Percentiles rank a stretch among this genome's conserved stretches.
phyloP scores from a whole-genome alignment of 2,113 vertebrate genomes.

The Saccopteryx bilineata region DNA sequence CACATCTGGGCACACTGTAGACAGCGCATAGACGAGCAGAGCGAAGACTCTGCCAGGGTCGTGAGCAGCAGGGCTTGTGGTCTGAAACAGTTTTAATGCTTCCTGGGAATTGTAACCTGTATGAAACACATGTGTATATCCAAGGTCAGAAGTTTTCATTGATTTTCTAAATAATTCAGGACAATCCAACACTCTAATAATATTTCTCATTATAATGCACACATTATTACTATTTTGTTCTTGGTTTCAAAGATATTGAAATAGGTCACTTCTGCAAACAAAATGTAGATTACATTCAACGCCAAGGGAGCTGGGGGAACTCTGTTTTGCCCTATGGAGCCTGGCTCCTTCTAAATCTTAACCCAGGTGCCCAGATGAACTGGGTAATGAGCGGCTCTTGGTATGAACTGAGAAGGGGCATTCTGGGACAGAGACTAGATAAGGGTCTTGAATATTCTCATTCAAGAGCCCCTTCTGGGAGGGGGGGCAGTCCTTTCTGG shows the following conservation, averaged over 20 bases:
- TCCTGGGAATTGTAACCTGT: background rate
- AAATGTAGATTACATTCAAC: accelerated
- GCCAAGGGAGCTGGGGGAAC: background rate
- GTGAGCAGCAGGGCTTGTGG: background rate
- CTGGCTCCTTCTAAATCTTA: background rate
- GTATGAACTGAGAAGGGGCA: background rate
- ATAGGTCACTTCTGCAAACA: background rate
- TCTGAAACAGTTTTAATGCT: background rate
- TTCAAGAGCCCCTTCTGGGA: background rate
- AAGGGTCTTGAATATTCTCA: background rate
- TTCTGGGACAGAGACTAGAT: background rate
- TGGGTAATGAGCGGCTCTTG: background rate
- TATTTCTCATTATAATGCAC: background rate
- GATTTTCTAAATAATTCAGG: background rate
- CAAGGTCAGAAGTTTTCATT: background rate
- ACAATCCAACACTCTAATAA: background rate
- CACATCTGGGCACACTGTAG: background rate
- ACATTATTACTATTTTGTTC: background rate
- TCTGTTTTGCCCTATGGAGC: accelerated
- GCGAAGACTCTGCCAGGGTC: no score
- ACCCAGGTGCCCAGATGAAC: accelerated
- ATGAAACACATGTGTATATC: background rate
- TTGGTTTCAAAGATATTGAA: background rate
- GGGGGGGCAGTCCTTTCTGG: background rate
- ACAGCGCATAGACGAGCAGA: background rate